Evolutionary conservation across 30 jellyfish, hydroid and myxozoan genomes (phyloP).

Genomic region (Turritopsis rubra): DNA sequence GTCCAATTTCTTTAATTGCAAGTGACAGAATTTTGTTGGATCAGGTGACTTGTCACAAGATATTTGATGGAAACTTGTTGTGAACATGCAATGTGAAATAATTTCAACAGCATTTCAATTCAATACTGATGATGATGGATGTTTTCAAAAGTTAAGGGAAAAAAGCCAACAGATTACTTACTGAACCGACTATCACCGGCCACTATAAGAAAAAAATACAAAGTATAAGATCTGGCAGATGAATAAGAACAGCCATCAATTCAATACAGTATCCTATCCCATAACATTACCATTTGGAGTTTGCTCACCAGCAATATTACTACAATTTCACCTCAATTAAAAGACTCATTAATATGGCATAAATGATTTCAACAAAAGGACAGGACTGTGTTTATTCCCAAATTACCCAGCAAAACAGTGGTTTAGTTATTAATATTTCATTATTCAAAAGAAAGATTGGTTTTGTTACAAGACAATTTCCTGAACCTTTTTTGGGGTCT

Average conservation of each 20-base stretch:
- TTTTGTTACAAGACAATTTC: background rate
- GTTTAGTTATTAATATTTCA: too few relatives aligned
- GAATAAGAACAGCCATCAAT: background rate
- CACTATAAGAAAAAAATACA: constrained; percentile 22
- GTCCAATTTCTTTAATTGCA: too few relatives aligned
- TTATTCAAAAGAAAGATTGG: too few relatives aligned
- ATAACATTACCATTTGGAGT: background rate
- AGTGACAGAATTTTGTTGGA: too few relatives aligned
- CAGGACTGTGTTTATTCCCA: too few relatives aligned
- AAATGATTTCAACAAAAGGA: too few relatives aligned
- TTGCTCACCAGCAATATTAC: too few relatives aligned
- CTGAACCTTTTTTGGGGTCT: constrained; percentile 53
- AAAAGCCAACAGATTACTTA: constrained; percentile 19
- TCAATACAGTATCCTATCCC: background rate
- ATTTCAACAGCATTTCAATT: background rate
- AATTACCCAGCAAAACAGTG: background rate
- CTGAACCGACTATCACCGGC: constrained; percentile 53
- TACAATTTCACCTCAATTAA: too few relatives aligned
- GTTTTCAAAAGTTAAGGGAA: background rate
- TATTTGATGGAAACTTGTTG: too few relatives aligned
- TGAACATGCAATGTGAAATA: too few relatives aligned
- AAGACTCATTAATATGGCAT: too few relatives aligned
- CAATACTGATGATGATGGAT: background rate
- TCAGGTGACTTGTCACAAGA: too few relatives aligned
- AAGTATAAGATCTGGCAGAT: background rate